Evolutionary conservation across 2,113 vertebrate genomes (phyloP), one percentile per base, ranked within the genome.

Genomic region (Corydoras maculifer): DNA sequence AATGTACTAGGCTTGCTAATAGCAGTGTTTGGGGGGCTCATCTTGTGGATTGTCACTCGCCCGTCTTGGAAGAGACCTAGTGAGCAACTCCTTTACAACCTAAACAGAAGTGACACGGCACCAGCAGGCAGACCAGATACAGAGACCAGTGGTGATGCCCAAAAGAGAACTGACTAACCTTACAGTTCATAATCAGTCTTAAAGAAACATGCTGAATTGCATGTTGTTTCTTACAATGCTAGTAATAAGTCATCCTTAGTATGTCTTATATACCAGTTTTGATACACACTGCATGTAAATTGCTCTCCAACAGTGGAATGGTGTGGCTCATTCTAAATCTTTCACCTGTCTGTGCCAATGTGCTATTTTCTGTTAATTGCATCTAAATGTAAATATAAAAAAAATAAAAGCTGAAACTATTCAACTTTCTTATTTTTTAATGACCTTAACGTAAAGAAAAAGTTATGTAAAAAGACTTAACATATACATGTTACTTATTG

Each of bases 11-110:
- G 97, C 62, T 49, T 98, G 74, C 73, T 99, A 68, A 81, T 97
- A 48, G 75, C 91, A 15, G 15, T 92, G 57, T 98, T 91, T 71
- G 95, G 94, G 30, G 88, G 75, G 2, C 76, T 94, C 4, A 80
- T 97, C 77, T 79, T 97, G 73, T 98, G 94, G 94, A 94, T 98
- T 70, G 90, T 84, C 73, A 97, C 93, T 77, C 92, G 87, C 25
- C 77, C 88, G 0, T 85, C 90, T 1, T 98, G 97, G 97, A 96
- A 95, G 80, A 93, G 97, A 14, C 95, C 97, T 3, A 84, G 68
- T 12, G 92, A 91, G 69, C 81, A 88, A 61, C 76, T 60, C 3
- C 43, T 82, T 29, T 79, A 81, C 76, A 35, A 73, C 58, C 74
- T 83, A 69, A 82, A 74, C 71, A 78, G 83, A 73, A 83, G 75